phyloP scores from a whole-genome alignment of 2,888 invertebrate species.

The Melieria picta region DNA sequence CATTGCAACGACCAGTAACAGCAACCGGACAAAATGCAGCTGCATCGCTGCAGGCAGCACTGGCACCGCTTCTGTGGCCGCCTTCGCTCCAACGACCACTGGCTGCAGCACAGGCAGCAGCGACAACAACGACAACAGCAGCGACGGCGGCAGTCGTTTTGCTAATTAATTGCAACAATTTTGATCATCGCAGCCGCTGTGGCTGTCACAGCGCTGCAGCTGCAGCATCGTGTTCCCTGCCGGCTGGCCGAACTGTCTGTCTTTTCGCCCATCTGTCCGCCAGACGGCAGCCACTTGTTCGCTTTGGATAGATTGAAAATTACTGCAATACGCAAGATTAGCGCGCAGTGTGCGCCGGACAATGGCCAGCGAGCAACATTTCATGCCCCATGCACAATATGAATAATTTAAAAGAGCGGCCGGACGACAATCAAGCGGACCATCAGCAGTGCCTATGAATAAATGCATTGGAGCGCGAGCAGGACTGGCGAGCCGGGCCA shows the following conservation, averaged over 20 bases:
- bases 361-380: too few relatives aligned
- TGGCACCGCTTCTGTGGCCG: neutral
- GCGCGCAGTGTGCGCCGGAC: neutral
- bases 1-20: too few relatives aligned
- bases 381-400: too few relatives aligned
- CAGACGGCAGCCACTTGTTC: neutral
- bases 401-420: too few relatives aligned
- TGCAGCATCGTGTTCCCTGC: neutral
- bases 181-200: slow-evolving; percentile 14
- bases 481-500: too few relatives aligned
- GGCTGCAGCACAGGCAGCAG: slow-evolving; percentile 4
- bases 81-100: neutral
- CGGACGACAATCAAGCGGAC: neutral
- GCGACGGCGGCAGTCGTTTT: slow-evolving; percentile 11
- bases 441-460: slow-evolving; percentile 13
- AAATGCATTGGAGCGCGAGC: neutral
- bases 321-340: slow-evolving; percentile 31
- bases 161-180: slow-evolving; percentile 31
- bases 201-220: neutral
- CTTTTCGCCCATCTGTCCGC: too few relatives aligned
- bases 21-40: too few relatives aligned
- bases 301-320: slow-evolving; percentile 32
- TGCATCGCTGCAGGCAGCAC: neutral
- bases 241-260: too few relatives aligned
- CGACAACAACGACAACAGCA: slow-evolving; percentile 4